Base-by-base conservation (phyloP, 1,140 invertebrate genomes). In the Thaumatotibia leucotreta region DNA sequence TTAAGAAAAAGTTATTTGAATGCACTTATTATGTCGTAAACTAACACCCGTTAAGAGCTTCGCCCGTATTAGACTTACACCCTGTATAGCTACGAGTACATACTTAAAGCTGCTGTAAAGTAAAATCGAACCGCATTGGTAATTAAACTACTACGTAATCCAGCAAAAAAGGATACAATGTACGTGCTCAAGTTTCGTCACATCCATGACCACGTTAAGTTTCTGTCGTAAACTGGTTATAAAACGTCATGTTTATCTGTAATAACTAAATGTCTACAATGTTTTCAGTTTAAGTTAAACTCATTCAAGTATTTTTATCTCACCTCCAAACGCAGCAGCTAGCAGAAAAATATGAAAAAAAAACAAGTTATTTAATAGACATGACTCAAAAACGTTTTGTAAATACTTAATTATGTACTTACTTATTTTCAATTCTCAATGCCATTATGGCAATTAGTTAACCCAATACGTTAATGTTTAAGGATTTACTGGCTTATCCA, bases 371-470 rank as follows among this genome's bases (percentile, higher is more conserved):
- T n/a, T n/a, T n/a, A n/a, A n/a, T 35, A 14, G 11, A 35, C 33
- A 5, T 14, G 0, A 1, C 8, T 14, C 3, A 31, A 31, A 31
- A 31, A 8, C 35, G 17, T 20, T 20, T 20, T 45, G n/a, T 9
- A 20, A 6, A 45, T 20, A 45, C 1, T 9, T 45, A 45, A 9
- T 1, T 17, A 20, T 2, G 14, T 20, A 45, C 5, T 4, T 39
- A 8, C 14, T 45, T 45, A 45, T 5, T 45, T 20, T 45, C n/a
- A 20, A 45, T n/a, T 45, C 24, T 31, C 52, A 58, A 58, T 58
- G 52, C 24, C 52, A 58, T 3, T 29, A 27, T 24, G n/a, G 52
- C 52, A 58, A 58, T 58, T 58, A 58, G n/a, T 58, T 58, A 58
- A 58, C 23, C 52, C 29, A 58, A 27, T 17, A 58, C 24, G 23